These are phyloP conservation scores for Phaethornis superciliosus DNA, from an alignment of 2,113 vertebrate species.

Conservation along the genomic window DNA sequence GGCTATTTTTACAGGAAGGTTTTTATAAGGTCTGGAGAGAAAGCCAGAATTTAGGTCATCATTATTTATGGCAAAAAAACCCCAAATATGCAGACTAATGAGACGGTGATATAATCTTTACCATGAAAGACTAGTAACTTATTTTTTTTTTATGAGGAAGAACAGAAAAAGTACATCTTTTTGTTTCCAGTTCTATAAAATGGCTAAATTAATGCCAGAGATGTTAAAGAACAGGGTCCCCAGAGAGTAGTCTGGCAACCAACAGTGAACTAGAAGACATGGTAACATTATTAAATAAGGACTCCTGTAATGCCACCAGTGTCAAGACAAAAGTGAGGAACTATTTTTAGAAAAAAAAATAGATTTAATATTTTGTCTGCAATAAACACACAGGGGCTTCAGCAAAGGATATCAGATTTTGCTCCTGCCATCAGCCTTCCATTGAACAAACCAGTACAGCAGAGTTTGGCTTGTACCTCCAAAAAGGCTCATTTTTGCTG, in stretches of 20 bases:
- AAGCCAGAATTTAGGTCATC: not conserved
- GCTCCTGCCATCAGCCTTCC: not conserved
- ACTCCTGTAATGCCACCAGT: not conserved
- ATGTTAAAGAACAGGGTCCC: not conserved
- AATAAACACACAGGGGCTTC: not conserved
- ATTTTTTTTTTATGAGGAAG: not conserved
- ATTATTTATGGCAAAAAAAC: not conserved
- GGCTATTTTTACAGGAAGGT: not conserved
- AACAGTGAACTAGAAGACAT: not conserved
- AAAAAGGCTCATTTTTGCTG: not conserved
- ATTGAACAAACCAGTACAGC: not conserved
- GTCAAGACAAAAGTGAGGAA: not conserved
- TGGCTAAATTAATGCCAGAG: not conserved
- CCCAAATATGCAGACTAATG: not conserved
- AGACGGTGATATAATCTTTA: not conserved
- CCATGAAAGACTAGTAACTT: not conserved
- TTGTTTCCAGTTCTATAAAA: not conserved
- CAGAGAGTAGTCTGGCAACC: not conserved
- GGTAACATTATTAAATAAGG: not conserved
- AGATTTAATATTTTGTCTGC: not conserved
- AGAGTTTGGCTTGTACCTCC: not conserved
- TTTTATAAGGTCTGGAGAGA: not conserved
- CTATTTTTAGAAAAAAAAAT: not conserved
- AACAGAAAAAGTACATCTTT: not conserved
- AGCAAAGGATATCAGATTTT: not conserved